Base-by-base conservation (phyloP, 1,140 invertebrate species). In the Brachionus plicatilis region DNA sequence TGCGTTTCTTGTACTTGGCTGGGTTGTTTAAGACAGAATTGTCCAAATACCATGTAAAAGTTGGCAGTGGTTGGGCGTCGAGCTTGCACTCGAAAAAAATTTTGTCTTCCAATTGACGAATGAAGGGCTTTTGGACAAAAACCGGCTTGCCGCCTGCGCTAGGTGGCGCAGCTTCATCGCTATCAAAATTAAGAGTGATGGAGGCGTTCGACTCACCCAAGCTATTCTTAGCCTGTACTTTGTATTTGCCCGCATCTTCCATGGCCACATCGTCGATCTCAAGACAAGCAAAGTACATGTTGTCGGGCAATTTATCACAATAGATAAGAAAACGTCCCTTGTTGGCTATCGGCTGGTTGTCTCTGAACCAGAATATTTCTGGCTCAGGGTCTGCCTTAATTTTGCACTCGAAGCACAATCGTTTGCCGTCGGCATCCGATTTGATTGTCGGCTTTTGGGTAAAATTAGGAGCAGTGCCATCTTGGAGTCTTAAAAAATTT, bases 181-280 rank as follows among this genome's bases (percentile, higher is more conserved):
- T 96, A 92, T 97, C 95, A 91, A 97, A 97, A 91, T 97, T 97
- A 79, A 97, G 92, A 90, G 94, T 96, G 90, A 97, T 97, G 47
- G 95, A 95, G 47, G 95, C 95, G 90, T 96, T 96, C 88, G 94
- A 96, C 91, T 97, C 95, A 88, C 95, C 95, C 86, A 97, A 92
- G 90, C 96, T 95, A 91, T 97, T 97, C 90, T 96, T 96, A 86
- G 95, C 95, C 86, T 94, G 96, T 86, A 96, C 95, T 92, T 95
- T 94, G 90, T 97, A 97, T 92, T 97, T 97, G 87, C 95, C 95
- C 91, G 95, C 95, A 92, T 97, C 95, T 92, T 96, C 95, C 87
- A 96, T 94, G 83, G 94, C 96, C 85, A 97, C 95, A 90, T 95
- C 94, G 91, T 93, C 93, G 88, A 97, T 88, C 76, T 60, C 56